phyloP scores from a whole-genome alignment of 2,797 vertebrate species.

The Meriones psammophilus region DNA sequence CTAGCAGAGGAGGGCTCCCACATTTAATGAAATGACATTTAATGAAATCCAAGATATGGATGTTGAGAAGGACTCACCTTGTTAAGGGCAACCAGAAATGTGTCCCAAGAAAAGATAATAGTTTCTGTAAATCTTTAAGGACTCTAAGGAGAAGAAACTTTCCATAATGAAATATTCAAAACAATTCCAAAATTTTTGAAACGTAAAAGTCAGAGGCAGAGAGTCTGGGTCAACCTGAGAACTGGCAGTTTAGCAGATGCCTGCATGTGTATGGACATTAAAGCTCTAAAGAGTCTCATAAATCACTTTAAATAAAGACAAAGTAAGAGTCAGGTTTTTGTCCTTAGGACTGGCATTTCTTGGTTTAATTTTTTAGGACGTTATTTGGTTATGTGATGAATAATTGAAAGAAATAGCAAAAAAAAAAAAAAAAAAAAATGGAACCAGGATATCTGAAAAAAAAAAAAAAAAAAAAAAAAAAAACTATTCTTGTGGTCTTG shows the following conservation, averaged over 20 bases:
- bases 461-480: background rate
- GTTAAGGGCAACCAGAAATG: slow-evolving; percentile 6
- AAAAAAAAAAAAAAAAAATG: background rate
- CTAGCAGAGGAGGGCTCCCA: background rate
- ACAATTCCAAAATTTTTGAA: background rate
- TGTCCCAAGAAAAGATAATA: slow-evolving; percentile 11
- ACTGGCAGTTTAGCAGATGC: background rate
- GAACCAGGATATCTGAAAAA: background rate
- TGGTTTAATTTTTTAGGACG: background rate
- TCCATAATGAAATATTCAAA: background rate
- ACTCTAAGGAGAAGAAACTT: background rate
- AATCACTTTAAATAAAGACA: background rate
- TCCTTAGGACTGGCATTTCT: background rate
- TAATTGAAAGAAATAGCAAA: background rate
- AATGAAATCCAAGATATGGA: background rate
- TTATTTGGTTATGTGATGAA: background rate
- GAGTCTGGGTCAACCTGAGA: background rate
- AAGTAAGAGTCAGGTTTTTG: background rate
- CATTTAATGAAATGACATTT: background rate
- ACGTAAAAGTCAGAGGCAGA: background rate
- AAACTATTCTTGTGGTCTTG: background rate
- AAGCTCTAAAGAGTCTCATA: slow-evolving; percentile 8
- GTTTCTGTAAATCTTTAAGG: background rate
- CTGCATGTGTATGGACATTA: background rate
- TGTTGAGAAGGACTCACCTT: background rate